These are phyloP conservation scores for Carassius carassius DNA, from an alignment of 2,113 vertebrate genomes.

Conservation along the genomic window DNA sequence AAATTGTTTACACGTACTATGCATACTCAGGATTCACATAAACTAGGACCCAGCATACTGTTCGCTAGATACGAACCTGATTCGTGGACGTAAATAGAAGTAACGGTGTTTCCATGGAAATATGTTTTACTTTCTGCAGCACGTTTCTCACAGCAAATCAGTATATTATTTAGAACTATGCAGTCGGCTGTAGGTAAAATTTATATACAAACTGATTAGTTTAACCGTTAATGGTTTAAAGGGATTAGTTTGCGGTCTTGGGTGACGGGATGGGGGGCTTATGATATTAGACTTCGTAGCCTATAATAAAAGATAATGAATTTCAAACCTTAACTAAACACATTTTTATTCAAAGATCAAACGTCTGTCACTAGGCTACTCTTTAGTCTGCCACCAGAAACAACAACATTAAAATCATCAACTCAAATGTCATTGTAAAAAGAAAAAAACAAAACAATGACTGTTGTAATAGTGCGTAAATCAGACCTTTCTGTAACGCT, in stretches of 20 bases:
- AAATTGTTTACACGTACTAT: neutral
- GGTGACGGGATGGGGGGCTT: no score
- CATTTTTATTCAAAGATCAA: no score
- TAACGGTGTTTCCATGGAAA: conserved; percentile 37
- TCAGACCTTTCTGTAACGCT: no score
- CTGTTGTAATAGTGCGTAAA: no score
- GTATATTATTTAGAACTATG: neutral
- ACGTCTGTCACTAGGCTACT: no score
- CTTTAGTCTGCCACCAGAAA: no score
- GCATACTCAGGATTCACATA: neutral
- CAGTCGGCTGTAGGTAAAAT: neutral
- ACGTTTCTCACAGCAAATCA: neutral
- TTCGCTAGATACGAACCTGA: conserved; percentile 51
- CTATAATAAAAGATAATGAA: no score
- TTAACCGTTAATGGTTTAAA: neutral
- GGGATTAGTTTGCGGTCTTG: neutral
- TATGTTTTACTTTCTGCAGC: neutral
- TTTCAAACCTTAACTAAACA: no score
- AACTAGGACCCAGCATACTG: conserved; percentile 47
- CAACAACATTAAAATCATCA: no score
- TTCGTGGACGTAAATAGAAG: conserved; percentile 51
- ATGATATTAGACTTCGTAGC: no score
- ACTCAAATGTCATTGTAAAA: no score
- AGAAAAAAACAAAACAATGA: no score
- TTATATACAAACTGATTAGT: neutral